Percentiles rank a stretch among this genome's conserved stretches.
phyloP scores from a whole-genome alignment of 1,140 invertebrate species.

The Ceratoteleas bidentatus region DNA sequence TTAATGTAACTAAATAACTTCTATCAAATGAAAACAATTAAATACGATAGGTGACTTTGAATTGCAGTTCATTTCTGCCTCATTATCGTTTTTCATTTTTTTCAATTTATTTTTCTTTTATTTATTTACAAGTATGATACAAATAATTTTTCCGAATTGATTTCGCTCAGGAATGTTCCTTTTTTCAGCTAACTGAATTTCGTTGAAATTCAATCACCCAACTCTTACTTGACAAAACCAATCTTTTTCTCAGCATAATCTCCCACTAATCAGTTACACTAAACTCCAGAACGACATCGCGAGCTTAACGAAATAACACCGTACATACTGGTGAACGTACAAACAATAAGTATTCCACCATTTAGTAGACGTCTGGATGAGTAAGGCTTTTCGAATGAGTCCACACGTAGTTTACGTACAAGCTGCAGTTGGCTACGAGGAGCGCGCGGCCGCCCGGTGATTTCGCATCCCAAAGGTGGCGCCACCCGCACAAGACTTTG shows the following conservation, averaged over 20 bases:
- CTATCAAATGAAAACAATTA: no score
- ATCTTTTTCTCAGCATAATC: not conserved
- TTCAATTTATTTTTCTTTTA: no score
- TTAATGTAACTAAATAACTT: no score
- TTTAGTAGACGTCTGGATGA: constrained; percentile 7
- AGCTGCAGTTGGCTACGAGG: constrained; percentile 34
- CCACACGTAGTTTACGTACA: constrained; percentile 45
- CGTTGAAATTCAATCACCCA: no score
- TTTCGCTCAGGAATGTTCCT: no score
- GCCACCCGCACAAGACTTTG: not conserved
- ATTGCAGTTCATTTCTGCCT: no score
- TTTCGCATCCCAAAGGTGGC: constrained; percentile 1
- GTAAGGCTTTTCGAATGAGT: constrained; percentile 45
- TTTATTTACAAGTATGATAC: no score
- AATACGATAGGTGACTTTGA: no score
- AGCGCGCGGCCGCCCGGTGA: not conserved
- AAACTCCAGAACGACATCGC: constrained; percentile 16
- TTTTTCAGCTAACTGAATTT: no score
- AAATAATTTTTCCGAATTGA: no score
- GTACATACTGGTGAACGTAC: constrained; percentile 19
- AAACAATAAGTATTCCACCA: not conserved
- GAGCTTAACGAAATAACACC: constrained; percentile 16
- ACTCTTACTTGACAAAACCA: no score
- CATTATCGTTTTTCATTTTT: no score
- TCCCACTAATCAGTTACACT: not conserved